These are phyloP conservation scores for Babyrousa celebensis DNA, from an alignment of 2,797 vertebrate species.

Conservation along the genomic window DNA sequence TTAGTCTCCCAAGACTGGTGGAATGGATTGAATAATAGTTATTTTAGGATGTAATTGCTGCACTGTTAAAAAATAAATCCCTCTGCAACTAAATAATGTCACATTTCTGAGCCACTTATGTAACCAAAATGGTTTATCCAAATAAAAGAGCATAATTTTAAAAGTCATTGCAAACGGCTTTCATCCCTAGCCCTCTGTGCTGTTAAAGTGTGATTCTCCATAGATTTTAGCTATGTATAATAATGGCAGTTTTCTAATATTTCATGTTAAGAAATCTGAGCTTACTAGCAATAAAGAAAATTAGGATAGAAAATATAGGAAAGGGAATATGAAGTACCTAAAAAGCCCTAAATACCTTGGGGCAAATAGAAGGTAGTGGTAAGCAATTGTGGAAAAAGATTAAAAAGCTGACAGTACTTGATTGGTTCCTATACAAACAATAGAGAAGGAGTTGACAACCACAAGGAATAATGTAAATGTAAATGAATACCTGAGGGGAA, in stretches of 20 bases:
- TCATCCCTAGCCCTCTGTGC: slow-evolving; percentile 67
- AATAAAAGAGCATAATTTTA: slow-evolving; percentile 78
- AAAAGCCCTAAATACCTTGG: not conserved
- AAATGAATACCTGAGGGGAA: not conserved
- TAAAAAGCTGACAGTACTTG: slow-evolving; percentile 24
- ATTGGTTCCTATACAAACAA: not conserved
- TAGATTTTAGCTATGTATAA: slow-evolving; percentile 62
- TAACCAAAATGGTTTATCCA: slow-evolving; percentile 79
- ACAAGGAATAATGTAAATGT: not conserved
- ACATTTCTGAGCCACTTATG: slow-evolving; percentile 78
- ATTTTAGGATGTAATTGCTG: slow-evolving; percentile 84
- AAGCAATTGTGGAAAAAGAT: slow-evolving; percentile 24
- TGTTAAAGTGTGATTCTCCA: slow-evolving; percentile 62
- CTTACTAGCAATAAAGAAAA: slow-evolving; percentile 31
- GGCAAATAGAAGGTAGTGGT: not conserved
- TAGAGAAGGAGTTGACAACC: not conserved
- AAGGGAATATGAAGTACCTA: not conserved
- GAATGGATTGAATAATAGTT: slow-evolving; percentile 84
- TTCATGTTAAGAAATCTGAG: slow-evolving; percentile 56
- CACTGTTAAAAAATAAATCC: slow-evolving; percentile 80
- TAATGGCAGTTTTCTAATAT: slow-evolving; percentile 60
- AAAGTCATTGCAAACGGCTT: slow-evolving; percentile 75
- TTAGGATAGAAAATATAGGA: not conserved
- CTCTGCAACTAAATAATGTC: slow-evolving; percentile 82
- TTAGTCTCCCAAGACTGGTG: slow-evolving; percentile 77